These are phyloP conservation scores for Ochlodes sylvanus DNA, from an alignment of 2,888 invertebrate genomes.

Conservation along the genomic window DNA sequence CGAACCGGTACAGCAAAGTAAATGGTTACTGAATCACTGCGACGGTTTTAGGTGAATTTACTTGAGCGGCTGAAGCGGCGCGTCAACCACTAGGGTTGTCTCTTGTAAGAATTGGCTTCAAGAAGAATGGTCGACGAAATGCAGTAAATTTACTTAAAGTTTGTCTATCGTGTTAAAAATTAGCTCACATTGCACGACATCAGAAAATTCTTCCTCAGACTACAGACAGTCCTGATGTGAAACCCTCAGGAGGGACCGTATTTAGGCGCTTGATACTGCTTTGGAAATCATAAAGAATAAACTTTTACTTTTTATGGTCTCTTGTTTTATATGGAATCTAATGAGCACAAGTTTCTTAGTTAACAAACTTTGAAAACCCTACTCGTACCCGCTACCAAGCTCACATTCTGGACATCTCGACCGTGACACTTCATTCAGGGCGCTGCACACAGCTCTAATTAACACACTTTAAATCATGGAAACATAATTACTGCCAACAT, in stretches of 20 bases:
- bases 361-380: slow-evolving; percentile 22
- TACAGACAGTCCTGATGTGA: no score
- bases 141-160: no score
- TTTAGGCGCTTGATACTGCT: no score
- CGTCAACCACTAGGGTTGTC: slow-evolving; percentile 23
- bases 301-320: no score
- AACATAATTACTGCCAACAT: slow-evolving; percentile 29
- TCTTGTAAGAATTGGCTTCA: no score
- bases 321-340: no score
- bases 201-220: no score
- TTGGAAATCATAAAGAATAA: no score
- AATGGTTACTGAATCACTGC: slow-evolving; percentile 49
- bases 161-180: no score
- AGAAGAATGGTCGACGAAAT: no score
- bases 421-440: slow-evolving; percentile 77
- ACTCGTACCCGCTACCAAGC: slow-evolving; percentile 21
- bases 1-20: slow-evolving; percentile 38
- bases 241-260: no score
- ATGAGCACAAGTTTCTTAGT: neutral
- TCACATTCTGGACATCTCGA: slow-evolving; percentile 65
- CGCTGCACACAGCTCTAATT: slow-evolving; percentile 50
- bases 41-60: slow-evolving; percentile 57
- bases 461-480: slow-evolving; percentile 54
- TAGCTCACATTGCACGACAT: no score
- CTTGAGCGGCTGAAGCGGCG: slow-evolving; percentile 49